Evolutionary conservation across 2,888 invertebrate genomes (phyloP).

Genomic region (Hipparchia semele): DNA sequence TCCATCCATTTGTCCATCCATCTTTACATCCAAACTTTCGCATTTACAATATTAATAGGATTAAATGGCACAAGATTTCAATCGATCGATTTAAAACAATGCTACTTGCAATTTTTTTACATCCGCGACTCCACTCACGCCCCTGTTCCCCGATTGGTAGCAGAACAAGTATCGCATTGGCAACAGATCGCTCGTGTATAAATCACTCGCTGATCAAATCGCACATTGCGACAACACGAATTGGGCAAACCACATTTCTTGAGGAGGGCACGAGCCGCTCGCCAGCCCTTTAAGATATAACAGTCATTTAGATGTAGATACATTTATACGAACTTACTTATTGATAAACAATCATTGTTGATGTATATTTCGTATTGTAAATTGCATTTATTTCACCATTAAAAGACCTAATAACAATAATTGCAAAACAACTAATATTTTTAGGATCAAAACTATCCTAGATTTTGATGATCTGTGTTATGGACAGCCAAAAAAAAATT

Average conservation of each 20-base stretch:
- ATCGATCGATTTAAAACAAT: too few relatives aligned
- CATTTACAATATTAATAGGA: too few relatives aligned
- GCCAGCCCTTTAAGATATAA: constrained; percentile 1
- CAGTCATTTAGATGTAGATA: background rate
- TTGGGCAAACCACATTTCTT: constrained; percentile 35
- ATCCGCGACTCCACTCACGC: constrained; percentile 41
- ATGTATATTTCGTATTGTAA: background rate
- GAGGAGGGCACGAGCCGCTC: constrained; percentile 6
- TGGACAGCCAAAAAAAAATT: too few relatives aligned
- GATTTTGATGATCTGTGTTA: too few relatives aligned
- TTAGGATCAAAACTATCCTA: too few relatives aligned
- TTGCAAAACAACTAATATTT: too few relatives aligned
- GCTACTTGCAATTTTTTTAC: too few relatives aligned
- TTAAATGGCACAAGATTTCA: too few relatives aligned
- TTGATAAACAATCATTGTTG: background rate
- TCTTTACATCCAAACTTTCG: too few relatives aligned
- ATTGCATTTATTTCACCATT: too few relatives aligned
- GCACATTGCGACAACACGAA: constrained; percentile 41
- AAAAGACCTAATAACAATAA: too few relatives aligned
- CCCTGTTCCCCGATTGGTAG: constrained; percentile 47
- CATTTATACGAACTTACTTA: background rate
- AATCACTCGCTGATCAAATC: constrained; percentile 49
- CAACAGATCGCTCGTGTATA: constrained; percentile 45
- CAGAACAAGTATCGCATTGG: constrained; percentile 44
- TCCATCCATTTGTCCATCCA: too few relatives aligned